phyloP scores from a whole-genome alignment of 2,888 invertebrate species.

The Troides oblongomaculatus region DNA sequence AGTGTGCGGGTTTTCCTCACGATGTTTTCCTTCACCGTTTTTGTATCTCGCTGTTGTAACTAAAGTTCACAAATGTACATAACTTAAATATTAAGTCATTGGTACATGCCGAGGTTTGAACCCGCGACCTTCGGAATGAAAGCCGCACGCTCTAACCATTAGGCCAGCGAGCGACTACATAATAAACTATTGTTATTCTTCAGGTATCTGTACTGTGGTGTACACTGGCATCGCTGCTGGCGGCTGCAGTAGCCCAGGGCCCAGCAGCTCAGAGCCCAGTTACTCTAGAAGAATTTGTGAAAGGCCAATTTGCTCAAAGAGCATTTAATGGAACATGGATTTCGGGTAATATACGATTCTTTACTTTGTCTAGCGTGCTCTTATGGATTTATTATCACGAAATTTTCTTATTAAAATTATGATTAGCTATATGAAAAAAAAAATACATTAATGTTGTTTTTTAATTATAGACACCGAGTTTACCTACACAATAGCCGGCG shows the following conservation, averaged over 20 bases:
- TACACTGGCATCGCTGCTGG: conserved; percentile 47
- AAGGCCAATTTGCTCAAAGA: conserved; percentile 59
- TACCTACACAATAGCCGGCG: conserved; percentile 69
- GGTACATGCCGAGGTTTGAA: no score
- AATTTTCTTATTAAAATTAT: not conserved
- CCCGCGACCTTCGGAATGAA: no score
- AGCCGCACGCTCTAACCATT: no score
- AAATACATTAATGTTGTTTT: not conserved
- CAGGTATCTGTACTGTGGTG: conserved; percentile 40
- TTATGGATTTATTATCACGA: not conserved
- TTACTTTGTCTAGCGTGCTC: not conserved
- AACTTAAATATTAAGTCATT: no score
- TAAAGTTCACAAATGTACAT: no score
- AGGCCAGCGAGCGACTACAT: not conserved
- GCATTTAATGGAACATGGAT: conserved; percentile 83
- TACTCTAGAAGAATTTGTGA: conserved; percentile 64
- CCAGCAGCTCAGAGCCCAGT: conserved; percentile 63
- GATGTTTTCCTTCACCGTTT: no score
- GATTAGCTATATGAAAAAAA: not conserved
- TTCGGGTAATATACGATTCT: conserved; percentile 67
- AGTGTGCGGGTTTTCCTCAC: no score
- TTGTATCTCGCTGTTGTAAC: no score
- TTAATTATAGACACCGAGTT: conserved; percentile 75
- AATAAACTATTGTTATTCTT: not conserved
- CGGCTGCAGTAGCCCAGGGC: conserved; percentile 49